phyloP scores from a whole-genome alignment of 2,113 vertebrate genomes.

The Oxyruncus cristatus region DNA sequence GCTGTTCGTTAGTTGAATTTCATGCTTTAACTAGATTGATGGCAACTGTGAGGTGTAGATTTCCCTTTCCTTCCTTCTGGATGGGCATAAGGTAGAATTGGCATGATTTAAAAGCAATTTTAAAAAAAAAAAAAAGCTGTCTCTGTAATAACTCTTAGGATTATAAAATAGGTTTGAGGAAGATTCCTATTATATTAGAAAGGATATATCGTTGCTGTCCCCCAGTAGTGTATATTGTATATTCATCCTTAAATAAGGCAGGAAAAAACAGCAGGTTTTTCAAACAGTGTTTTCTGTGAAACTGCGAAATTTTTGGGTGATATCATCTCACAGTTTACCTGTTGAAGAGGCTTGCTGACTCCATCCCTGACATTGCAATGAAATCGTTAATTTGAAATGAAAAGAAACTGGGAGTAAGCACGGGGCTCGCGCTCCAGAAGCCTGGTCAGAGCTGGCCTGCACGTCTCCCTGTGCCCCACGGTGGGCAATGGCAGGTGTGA shows the following conservation, averaged over 20 bases:
- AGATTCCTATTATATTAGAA: not conserved
- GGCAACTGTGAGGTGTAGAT: not conserved
- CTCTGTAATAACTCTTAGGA: not conserved
- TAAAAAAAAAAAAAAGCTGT: not conserved
- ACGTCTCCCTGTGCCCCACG: rapidly evolving
- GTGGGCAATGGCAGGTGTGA: not conserved
- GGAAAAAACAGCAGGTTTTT: not conserved
- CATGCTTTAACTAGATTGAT: conserved; percentile 13
- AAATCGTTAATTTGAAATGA: not conserved
- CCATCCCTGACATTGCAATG: not conserved
- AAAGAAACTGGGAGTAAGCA: not conserved
- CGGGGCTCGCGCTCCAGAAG: not conserved
- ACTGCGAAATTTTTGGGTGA: not conserved
- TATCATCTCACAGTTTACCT: not conserved
- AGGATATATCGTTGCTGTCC: not conserved
- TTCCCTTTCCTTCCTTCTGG: not conserved
- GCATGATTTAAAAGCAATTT: not conserved
- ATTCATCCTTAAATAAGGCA: not conserved
- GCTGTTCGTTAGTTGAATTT: conserved; percentile 43
- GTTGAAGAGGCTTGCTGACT: not conserved
- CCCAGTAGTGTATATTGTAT: not conserved
- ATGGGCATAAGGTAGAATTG: not conserved
- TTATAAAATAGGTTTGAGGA: not conserved
- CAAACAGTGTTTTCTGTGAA: not conserved
- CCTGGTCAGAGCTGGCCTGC: not conserved